Evolutionary conservation across 2,797 vertebrate species (phyloP), one percentile per base, ranked within the genome.

Genomic region (Synanceia verrucosa): DNA sequence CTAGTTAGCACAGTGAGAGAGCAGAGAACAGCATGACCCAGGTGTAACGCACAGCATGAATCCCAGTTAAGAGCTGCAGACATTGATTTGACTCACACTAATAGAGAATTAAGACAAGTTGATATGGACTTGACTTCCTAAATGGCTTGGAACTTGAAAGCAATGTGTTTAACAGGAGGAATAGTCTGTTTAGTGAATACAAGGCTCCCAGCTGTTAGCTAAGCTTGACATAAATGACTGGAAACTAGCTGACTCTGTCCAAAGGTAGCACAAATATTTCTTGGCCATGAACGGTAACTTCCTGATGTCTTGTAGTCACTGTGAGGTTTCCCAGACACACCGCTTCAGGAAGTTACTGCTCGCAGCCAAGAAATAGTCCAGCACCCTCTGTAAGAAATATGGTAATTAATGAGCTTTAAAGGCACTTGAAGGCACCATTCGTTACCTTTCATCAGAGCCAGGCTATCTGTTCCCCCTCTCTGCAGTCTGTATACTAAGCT

Each of bases 1-100:
- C 43, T 79, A 47, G 76, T 90, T 89, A 89, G 78, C 70, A 66
- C 74, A 44, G 65, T 47, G 65, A 68, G 59, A 78, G 61, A 76
- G 51, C 37, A 31, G 63, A 69, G 68, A 44, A 61, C 55, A 77
- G 58, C 65, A n/a, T 73, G 69, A 83, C 80, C 70, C 75, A 81
- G 73, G 83, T 87, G 68, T 61, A 70, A 76, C 60, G 59, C 39
- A 59, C 52, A 67, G 65, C 71, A 43, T 60, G 57, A 65, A 50
- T 71, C 33, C 39, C 18, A 46, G 13, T 64, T 64, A 48, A 58
- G 52, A 44, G 44, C 18, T 24, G 36, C 2, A 83, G 48, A 53
- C 46, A n/a, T 16, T 7, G 33, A 53, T 70, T 37, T 37, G 4
- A 63, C 18, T 69, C 18, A 26, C 21, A 61, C 19, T 65, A 53